Conservation (phyloP, 2,797 vertebrate genomes). For the Poeciliopsis paucimaculata region DNA sequence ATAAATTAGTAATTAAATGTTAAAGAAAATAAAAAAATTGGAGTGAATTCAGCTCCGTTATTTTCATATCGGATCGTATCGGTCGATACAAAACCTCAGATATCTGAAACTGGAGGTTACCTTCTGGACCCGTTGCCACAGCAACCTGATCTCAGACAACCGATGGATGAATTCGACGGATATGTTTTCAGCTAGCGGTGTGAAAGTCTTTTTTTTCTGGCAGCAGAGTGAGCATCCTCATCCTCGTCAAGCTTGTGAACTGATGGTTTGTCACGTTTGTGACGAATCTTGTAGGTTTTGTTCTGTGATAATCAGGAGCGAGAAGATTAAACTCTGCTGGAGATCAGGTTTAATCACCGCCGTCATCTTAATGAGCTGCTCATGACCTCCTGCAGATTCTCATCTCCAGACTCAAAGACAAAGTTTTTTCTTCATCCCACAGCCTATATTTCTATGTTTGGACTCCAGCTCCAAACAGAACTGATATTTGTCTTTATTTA, state of each 20-base stretch:
- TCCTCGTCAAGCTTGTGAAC: neutral
- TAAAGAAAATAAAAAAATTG: too few relatives aligned
- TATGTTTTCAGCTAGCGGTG: neutral
- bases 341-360: slow-evolving; percentile 2
- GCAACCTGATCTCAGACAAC: neutral
- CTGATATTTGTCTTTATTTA: neutral
- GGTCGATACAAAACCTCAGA: too few relatives aligned
- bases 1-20: too few relatives aligned
- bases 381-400: slow-evolving; percentile 1
- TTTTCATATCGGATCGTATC: too few relatives aligned
- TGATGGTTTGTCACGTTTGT: too few relatives aligned
- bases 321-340: slow-evolving; percentile 7
- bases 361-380: neutral
- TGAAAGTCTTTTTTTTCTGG: neutral
- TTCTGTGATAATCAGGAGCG: neutral
- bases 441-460: neutral
- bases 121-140: neutral
- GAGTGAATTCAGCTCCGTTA: too few relatives aligned
- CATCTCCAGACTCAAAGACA: neutral
- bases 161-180: neutral
- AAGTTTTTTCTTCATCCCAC: neutral
- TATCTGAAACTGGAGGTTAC: neutral
- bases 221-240: neutral
- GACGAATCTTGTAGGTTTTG: neutral
- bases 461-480: neutral